Conservation (phyloP, 2,113 vertebrate genomes). For the Petromus typicus region DNA sequence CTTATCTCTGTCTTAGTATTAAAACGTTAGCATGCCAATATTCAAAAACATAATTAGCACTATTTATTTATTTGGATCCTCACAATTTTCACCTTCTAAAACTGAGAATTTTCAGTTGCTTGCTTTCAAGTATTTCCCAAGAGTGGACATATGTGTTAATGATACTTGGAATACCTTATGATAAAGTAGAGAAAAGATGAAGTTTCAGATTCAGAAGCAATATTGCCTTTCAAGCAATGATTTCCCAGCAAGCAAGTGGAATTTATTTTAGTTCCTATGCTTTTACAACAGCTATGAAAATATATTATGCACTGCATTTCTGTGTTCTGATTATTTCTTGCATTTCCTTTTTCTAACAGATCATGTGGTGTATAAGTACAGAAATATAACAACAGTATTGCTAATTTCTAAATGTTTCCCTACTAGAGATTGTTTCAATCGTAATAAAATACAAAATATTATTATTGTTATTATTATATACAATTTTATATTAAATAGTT, state of each 20-base stretch:
- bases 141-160: constrained; percentile 1
- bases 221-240: not conserved
- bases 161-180: not conserved
- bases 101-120: not conserved
- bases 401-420: not conserved
- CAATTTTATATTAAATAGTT: not conserved
- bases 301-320: not conserved
- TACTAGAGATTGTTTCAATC: not conserved
- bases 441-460: not conserved
- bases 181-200: not conserved
- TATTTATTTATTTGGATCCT: constrained; percentile 44
- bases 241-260: not conserved
- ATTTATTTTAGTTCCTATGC: not conserved
- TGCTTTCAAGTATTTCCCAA: not conserved
- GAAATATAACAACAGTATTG: not conserved
- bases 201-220: not conserved
- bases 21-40: not conserved
- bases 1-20: not conserved
- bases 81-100: constrained; percentile 59
- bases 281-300: not conserved
- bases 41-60: constrained; percentile 63
- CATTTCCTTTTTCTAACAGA: not conserved
- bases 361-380: not conserved
- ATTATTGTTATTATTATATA: not conserved
- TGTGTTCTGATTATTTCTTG: not conserved